These are phyloP conservation scores for Apeira syringaria DNA, from an alignment of 2,888 invertebrate species.

Conservation along the genomic window DNA sequence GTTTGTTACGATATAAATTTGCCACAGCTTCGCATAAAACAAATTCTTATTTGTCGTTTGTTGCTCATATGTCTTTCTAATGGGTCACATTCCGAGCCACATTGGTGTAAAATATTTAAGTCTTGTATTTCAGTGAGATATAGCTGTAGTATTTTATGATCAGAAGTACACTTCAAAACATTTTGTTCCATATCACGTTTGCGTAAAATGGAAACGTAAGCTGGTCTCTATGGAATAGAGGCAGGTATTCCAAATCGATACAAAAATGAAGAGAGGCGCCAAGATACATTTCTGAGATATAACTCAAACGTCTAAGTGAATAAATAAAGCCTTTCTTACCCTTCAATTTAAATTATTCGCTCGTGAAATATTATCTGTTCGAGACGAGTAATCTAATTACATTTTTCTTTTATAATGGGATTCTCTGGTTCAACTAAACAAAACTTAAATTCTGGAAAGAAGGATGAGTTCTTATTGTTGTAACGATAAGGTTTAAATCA, in stretches of 20 bases:
- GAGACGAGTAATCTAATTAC: no score
- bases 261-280: conserved; percentile 6
- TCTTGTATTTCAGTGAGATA: conserved; percentile 36
- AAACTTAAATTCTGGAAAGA: no score
- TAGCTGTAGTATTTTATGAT: conserved; percentile 34
- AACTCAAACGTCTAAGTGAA: conserved; percentile 7
- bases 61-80: conserved; percentile 37
- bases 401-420: no score
- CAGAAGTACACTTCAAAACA: conserved; percentile 20
- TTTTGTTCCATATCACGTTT: conserved; percentile 23
- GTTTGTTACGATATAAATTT: conserved; percentile 37
- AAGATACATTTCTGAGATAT: conserved; percentile 10
- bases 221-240: conserved; percentile 11
- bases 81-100: conserved; percentile 32
- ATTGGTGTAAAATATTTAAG: conserved; percentile 37
- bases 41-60: conserved; percentile 34
- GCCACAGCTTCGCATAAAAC: conserved; percentile 32
- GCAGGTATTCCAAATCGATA: conserved; percentile 23
- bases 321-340: conserved; percentile 13
- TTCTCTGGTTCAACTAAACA: no score
- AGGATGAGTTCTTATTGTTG: no score
- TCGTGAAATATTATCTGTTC: background rate
- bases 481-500: no score
- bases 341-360: conserved; percentile 7
- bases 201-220: conserved; percentile 22